Conservation (phyloP, 2,888 invertebrate species). For the Fragum fragum region DNA sequence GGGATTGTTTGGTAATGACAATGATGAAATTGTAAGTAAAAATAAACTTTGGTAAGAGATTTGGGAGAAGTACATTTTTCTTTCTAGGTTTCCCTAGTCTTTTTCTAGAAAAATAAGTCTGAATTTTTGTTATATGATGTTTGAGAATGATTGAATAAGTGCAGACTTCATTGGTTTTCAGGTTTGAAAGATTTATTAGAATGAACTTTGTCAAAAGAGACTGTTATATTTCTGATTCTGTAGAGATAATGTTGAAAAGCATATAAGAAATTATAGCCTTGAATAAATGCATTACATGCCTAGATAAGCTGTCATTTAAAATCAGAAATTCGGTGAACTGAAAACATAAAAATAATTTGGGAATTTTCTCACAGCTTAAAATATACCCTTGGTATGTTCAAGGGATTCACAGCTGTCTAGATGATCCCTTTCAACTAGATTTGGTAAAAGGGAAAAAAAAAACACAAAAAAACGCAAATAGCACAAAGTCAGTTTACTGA, state of each 20-base stretch:
- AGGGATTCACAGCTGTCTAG: too few relatives aligned
- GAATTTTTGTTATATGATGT: too few relatives aligned
- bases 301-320: conserved; percentile 6
- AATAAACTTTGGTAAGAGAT: too few relatives aligned
- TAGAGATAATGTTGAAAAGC: background rate
- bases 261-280: background rate
- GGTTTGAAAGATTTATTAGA: background rate
- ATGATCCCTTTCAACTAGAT: too few relatives aligned
- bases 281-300: background rate
- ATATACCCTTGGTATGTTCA: background rate
- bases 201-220: conserved; percentile 6
- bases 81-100: too few relatives aligned
- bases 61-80: too few relatives aligned
- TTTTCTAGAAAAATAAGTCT: too few relatives aligned
- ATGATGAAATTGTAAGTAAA: too few relatives aligned
- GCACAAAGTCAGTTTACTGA: too few relatives aligned
- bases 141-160: background rate
- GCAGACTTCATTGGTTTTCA: background rate
- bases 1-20: too few relatives aligned
- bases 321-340: conserved; percentile 3
- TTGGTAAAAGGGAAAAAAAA: too few relatives aligned
- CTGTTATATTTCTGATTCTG: background rate
- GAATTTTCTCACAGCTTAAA: background rate
- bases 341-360: background rate
- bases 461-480: too few relatives aligned